A percentile compares a stretch with the other conserved stretches of the same genome.
phyloP scores from a whole-genome alignment of 1,140 invertebrate genomes.

The Calliphora vicina region DNA sequence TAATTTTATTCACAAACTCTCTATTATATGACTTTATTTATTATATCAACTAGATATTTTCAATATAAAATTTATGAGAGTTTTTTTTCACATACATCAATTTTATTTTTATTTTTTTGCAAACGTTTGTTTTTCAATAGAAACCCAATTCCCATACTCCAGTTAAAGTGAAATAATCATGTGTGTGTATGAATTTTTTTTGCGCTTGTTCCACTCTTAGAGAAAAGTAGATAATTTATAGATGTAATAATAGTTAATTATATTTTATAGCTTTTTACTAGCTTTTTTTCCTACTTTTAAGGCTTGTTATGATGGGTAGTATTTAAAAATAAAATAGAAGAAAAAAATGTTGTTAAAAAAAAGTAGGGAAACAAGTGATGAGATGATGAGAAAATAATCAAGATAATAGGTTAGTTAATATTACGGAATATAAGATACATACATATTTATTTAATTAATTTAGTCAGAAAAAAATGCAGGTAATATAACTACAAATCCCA shows the following conservation, averaged over 20 bases:
- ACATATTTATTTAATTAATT: no score
- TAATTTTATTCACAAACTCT: background rate
- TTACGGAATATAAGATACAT: background rate
- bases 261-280: background rate
- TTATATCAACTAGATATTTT: background rate
- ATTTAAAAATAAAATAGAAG: no score
- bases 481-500: no score
- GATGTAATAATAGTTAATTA: conserved; percentile 1
- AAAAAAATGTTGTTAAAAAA: background rate
- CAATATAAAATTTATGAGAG: background rate
- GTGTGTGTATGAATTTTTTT: background rate
- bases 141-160: background rate
- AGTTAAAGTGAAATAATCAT: background rate
- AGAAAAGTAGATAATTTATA: conserved; percentile 1
- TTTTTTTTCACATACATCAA: background rate
- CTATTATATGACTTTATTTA: background rate
- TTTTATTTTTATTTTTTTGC: background rate
- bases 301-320: no score
- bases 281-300: background rate
- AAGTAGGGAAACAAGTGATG: background rate
- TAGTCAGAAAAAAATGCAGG: no score
- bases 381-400: background rate
- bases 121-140: background rate
- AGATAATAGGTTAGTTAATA: background rate
- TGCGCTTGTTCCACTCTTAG: background rate